Conservation (phyloP, 2,113 vertebrate genomes). For the Indri indri region DNA sequence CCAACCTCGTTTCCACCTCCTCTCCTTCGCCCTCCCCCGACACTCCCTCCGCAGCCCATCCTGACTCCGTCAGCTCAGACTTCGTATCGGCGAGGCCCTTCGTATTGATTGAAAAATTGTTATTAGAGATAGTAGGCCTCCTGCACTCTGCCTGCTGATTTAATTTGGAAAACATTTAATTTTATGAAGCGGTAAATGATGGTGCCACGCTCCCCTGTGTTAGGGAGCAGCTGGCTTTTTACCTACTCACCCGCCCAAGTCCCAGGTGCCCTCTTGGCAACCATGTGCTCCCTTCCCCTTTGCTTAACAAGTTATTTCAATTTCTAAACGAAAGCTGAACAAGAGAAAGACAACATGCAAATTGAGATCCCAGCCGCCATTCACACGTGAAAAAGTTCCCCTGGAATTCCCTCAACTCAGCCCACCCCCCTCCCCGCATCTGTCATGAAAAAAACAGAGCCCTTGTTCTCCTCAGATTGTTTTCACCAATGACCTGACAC, state of each 20-base stretch:
- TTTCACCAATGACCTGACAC: constrained; percentile 94
- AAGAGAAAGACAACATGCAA: constrained; percentile 92
- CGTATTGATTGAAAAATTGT: constrained; percentile 91
- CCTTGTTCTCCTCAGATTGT: constrained; percentile 92
- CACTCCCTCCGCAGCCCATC: constrained; percentile 2
- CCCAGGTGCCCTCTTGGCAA: constrained; percentile 88
- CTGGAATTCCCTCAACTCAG: constrained; percentile 92
- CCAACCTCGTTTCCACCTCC: neutral
- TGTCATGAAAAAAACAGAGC: constrained; percentile 91
- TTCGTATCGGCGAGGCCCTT: constrained; percentile 72
- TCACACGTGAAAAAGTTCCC: constrained; percentile 91
- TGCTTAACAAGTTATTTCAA: constrained; percentile 93
- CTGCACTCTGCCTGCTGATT: constrained; percentile 88
- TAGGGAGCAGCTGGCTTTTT: constrained; percentile 90
- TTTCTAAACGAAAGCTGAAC: constrained; percentile 90
- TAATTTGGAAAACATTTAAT: constrained; percentile 94
- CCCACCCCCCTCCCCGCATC: constrained; percentile 85
- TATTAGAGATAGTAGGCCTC: constrained; percentile 89
- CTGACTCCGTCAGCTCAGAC: constrained; percentile 47
- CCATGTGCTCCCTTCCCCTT: constrained; percentile 89
- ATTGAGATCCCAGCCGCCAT: constrained; percentile 87
- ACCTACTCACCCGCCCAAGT: constrained; percentile 84
- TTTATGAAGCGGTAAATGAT: constrained; percentile 93
- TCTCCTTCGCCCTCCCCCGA: neutral
- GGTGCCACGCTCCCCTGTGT: constrained; percentile 87